phyloP scores from a whole-genome alignment of 2,888 invertebrate genomes.

The Steinernema carpocapsae region DNA sequence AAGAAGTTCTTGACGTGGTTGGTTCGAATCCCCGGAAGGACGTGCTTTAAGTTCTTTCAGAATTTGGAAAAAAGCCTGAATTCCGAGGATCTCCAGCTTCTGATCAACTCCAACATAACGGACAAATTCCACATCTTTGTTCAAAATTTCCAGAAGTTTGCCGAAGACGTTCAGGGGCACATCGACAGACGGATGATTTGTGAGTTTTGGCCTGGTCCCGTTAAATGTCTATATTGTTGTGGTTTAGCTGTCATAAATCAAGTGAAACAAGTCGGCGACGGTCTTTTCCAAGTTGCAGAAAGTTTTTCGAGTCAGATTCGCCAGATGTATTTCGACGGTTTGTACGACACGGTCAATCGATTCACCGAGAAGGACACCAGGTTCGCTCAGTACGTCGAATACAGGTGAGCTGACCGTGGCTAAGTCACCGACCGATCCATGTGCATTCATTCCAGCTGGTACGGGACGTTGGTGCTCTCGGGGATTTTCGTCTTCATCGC shows the following conservation, averaged over 20 bases:
- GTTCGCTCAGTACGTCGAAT: slow-evolving; percentile 50
- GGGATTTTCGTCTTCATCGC: slow-evolving; percentile 70
- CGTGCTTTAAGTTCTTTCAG: slow-evolving; percentile 40
- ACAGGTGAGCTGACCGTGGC: slow-evolving; percentile 50
- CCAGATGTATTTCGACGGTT: slow-evolving; percentile 58
- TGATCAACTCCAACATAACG: slow-evolving; percentile 52
- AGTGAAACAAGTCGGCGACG: slow-evolving; percentile 56
- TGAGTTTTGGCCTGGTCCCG: neutral
- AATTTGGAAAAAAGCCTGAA: slow-evolving; percentile 47
- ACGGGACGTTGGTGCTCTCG: slow-evolving; percentile 69
- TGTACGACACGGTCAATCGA: slow-evolving; percentile 56
- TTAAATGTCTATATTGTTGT: neutral
- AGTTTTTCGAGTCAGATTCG: slow-evolving; percentile 59
- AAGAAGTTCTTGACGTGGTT: slow-evolving; percentile 52
- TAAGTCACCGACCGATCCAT: neutral
- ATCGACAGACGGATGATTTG: neutral
- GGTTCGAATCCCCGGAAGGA: too few species aligned
- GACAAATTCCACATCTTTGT: slow-evolving; percentile 48
- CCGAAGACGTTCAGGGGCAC: slow-evolving; percentile 45
- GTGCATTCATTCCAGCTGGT: slow-evolving; percentile 69
- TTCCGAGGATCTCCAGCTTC: slow-evolving; percentile 46
- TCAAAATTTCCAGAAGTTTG: slow-evolving; percentile 49
- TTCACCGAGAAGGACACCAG: slow-evolving; percentile 54
- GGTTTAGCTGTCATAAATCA: slow-evolving; percentile 54
- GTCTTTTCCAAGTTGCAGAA: slow-evolving; percentile 60